Percentiles rank a stretch among this genome's conserved stretches.
These are phyloP conservation scores for Pseudachorutes palmiensis DNA, from an alignment of 1,140 invertebrate species.

Conservation along the genomic window DNA sequence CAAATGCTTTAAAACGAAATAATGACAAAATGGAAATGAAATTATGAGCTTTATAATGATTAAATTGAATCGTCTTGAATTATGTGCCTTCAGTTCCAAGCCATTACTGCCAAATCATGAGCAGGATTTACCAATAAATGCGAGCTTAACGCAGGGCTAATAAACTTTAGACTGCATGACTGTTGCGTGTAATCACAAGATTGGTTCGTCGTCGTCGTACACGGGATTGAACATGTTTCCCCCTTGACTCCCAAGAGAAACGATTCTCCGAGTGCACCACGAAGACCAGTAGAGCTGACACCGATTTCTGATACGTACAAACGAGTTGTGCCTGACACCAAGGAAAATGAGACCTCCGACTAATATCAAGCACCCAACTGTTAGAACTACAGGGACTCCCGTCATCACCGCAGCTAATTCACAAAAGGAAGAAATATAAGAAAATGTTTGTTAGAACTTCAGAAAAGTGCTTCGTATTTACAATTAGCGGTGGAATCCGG, in stretches of 20 bases:
- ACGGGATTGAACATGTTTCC: conserved; percentile 1
- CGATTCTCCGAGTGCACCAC: not conserved
- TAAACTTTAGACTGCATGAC: too few relatives aligned
- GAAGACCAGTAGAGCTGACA: not conserved
- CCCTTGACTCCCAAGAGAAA: not conserved
- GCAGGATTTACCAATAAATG: too few relatives aligned
- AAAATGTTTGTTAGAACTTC: not conserved
- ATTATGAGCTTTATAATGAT: too few relatives aligned
- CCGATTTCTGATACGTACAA: not conserved
- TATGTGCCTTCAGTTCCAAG: too few relatives aligned
- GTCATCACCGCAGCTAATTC: not conserved
- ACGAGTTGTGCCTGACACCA: not conserved
- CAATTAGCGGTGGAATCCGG: not conserved
- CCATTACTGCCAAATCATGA: too few relatives aligned
- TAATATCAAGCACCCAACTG: not conserved
- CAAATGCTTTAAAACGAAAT: too few relatives aligned
- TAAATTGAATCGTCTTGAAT: too few relatives aligned
- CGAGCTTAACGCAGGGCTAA: too few relatives aligned
- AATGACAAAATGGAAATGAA: too few relatives aligned
- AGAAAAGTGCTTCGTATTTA: not conserved
- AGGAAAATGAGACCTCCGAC: not conserved
- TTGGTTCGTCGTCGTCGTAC: conserved; percentile 6
- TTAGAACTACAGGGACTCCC: not conserved
- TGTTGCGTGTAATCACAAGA: too few relatives aligned
- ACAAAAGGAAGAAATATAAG: not conserved